Evolutionary conservation across 2,888 invertebrate genomes (phyloP), one percentile per base, ranked within the genome.

Genomic region (Drosophila basisetae): DNA sequence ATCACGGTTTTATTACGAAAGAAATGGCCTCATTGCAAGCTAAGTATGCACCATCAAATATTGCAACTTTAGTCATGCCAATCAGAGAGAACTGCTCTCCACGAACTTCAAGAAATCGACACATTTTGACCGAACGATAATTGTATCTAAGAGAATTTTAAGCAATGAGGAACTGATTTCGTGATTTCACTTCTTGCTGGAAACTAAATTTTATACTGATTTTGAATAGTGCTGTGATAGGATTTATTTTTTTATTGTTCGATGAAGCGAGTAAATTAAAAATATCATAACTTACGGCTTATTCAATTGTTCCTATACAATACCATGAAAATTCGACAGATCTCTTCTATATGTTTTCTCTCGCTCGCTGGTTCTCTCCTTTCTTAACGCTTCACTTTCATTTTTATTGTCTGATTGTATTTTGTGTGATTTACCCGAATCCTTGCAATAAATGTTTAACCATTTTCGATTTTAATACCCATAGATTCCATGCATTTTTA

Each of bases 1-100:
- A 82, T 89, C 81, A 81, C 81, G 86, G 83, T 56, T 86, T 82
- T 65, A 77, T 89, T 61, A 60, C 80, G 67, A 25, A 65, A 52
- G 35, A 76, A 73, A 68, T 64, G n/a, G 58, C 54, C 68, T 63
- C 71, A 68, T 78, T 56, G 63, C 50, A 61, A 31, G 37, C 59
- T 55, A 53, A 39, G 33, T 53, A 72, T 71, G 35, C 56, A 43
- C 63, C n/a, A 43, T 37, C 28, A 59, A 49, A n/a, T 22, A 43
- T 37, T 50, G 35, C 50, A 64, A 28, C 54, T 54, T 30, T 25
- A 25, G 10, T 18, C 13, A 53, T 35, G 11, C 5, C 22, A 31
- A 43, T 31, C 30, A 13, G 18, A n/a, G 22, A 7, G 47, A 47
- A 47, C 22, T 47, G 22, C 6, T 47, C 13, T 7, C 7, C 9